Conservation (phyloP, 2,113 vertebrate species). For the Hemibagrus wyckioides region DNA sequence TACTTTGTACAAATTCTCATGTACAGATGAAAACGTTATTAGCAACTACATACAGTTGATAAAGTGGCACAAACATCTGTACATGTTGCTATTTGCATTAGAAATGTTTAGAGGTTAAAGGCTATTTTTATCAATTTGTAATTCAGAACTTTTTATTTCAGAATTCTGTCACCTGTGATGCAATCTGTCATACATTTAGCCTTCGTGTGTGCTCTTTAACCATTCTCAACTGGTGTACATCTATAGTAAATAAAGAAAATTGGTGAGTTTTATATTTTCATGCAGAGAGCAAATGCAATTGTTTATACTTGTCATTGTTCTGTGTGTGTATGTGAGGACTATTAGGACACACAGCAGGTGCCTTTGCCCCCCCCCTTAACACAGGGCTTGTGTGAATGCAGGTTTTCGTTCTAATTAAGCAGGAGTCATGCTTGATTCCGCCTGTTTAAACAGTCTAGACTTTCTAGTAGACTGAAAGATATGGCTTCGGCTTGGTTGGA, state of each 20-base stretch:
- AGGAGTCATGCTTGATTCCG: not conserved
- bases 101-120: conserved; percentile 62
- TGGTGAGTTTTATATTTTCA: conserved; percentile 83
- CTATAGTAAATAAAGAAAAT: conserved; percentile 80
- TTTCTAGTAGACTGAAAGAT: not conserved
- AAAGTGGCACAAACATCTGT: conserved; percentile 67
- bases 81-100: conserved; percentile 67
- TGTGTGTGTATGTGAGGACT: not conserved
- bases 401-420: not conserved
- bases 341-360: not conserved
- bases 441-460: too few species aligned
- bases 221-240: conserved; percentile 76
- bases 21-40: conserved; percentile 86
- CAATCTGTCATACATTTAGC: conserved; percentile 68
- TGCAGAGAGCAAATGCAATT: conserved; percentile 59
- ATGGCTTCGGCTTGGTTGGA: not conserved
- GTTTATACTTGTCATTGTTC: conserved; percentile 17
- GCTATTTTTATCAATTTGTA: conserved; percentile 67
- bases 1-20: conserved; percentile 98
- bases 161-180: conserved; percentile 65
- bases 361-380: not conserved
- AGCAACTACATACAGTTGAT: conserved; percentile 68
- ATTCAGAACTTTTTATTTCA: conserved; percentile 60
- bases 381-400: not conserved
- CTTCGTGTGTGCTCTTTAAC: conserved; percentile 74